These are phyloP conservation scores for Tapera naevia DNA, from an alignment of 2,797 vertebrate genomes.

Conservation along the genomic window DNA sequence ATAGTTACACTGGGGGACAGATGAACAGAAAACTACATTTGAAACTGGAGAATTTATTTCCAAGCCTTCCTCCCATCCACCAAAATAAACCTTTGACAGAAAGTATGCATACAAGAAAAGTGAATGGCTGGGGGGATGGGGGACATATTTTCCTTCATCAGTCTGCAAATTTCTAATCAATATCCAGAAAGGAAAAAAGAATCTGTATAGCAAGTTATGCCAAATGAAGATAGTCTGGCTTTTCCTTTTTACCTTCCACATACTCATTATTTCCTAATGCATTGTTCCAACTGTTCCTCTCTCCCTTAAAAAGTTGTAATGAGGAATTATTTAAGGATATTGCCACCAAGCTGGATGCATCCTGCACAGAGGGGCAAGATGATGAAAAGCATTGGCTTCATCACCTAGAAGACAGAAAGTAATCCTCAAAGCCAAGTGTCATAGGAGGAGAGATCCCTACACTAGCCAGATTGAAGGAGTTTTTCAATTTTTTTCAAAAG, in stretches of 20 bases:
- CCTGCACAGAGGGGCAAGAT: neutral
- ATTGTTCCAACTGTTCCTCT: neutral
- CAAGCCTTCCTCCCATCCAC: neutral
- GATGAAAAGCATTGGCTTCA: neutral
- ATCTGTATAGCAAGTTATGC: neutral
- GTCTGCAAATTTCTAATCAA: neutral
- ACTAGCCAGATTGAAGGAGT: neutral
- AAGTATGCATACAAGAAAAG: neutral
- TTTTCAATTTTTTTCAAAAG: neutral
- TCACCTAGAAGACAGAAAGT: neutral
- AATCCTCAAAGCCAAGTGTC: neutral
- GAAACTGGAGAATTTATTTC: neutral
- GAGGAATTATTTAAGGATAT: neutral
- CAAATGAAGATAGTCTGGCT: neutral
- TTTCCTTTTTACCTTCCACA: neutral
- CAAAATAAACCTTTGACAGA: neutral
- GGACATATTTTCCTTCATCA: too few relatives aligned
- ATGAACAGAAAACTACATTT: neutral
- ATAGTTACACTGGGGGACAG: neutral
- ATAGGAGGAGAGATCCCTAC: neutral
- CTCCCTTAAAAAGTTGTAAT: neutral
- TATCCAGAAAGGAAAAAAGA: neutral
- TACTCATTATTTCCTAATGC: neutral
- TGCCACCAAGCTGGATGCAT: neutral
- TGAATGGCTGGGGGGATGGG: fast-evolving